Percentiles rank a stretch among this genome's conserved stretches.
These are phyloP conservation scores for Fragum fragum DNA, from an alignment of 2,888 invertebrate species.

Conservation along the genomic window DNA sequence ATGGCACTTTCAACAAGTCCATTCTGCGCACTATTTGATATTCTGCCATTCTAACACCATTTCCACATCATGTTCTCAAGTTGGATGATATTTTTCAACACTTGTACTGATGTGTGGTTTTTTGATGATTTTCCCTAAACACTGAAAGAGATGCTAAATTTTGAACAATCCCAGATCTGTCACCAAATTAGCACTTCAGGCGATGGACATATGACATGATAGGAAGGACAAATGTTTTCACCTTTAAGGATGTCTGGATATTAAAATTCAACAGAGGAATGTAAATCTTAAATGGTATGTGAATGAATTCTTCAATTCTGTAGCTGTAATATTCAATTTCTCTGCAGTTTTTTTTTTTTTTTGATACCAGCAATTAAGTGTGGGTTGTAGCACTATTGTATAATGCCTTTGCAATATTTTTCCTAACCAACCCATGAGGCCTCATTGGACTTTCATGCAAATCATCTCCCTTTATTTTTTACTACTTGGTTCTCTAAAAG, in stretches of 20 bases:
- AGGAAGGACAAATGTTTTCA: constrained; percentile 18
- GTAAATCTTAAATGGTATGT: background rate
- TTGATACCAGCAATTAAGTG: too few species aligned
- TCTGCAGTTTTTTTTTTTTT: too few species aligned
- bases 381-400: too few species aligned
- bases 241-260: background rate
- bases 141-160: constrained; percentile 15
- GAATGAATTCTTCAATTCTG: too few species aligned
- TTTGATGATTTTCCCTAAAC: background rate
- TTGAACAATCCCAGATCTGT: constrained; percentile 6
- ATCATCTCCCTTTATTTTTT: too few species aligned
- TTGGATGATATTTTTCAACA: constrained; percentile 12
- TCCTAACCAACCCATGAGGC: too few species aligned
- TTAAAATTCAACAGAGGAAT: background rate
- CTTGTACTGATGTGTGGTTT: constrained; percentile 9
- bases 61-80: background rate
- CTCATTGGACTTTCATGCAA: too few species aligned
- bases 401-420: too few species aligned
- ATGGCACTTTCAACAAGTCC: constrained; percentile 10
- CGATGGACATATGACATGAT: constrained; percentile 23
- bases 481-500: too few species aligned
- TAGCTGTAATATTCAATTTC: too few species aligned
- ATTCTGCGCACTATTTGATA: constrained; percentile 15
- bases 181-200: constrained; percentile 2
- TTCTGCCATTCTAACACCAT: constrained; percentile 1